Percentiles rank a stretch among this genome's conserved stretches.
Evolutionary conservation across 2,888 invertebrate genomes (phyloP).

Genomic region (Hermodice carunculata): DNA sequence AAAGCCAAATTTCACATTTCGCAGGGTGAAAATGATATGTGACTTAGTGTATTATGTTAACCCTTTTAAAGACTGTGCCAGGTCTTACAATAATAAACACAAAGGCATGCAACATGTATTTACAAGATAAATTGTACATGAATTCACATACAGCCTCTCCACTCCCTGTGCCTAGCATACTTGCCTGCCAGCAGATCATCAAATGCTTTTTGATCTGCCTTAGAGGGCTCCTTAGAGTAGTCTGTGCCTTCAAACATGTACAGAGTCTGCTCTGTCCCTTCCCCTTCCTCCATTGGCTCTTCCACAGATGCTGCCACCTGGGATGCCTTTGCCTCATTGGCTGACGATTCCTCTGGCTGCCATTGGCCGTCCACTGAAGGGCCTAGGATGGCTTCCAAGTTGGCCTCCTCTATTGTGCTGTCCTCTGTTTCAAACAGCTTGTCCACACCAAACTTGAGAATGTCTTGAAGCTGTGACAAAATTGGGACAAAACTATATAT

Average conservation of each 20-base stretch:
- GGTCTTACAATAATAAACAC: not conserved
- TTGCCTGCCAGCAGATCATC: conserved; percentile 58
- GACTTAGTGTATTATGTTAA: not conserved
- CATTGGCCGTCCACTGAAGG: conserved; percentile 55
- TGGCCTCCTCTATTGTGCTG: conserved; percentile 47
- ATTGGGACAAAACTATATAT: too few relatives aligned
- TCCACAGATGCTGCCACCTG: conserved; percentile 14
- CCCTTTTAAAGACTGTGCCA: not conserved
- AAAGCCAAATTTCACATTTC: too few relatives aligned
- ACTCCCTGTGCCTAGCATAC: not conserved
- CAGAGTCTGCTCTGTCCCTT: conserved; percentile 54
- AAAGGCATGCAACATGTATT: not conserved
- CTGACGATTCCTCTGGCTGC: conserved; percentile 43
- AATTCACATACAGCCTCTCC: not conserved
- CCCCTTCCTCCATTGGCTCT: conserved; percentile 18
- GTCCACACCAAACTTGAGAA: conserved; percentile 68
- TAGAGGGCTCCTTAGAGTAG: conserved; percentile 61
- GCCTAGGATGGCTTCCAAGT: conserved; percentile 62
- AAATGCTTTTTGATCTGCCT: conserved; percentile 60
- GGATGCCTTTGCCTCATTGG: not conserved
- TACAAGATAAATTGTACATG: not conserved
- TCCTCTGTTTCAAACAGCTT: conserved; percentile 58
- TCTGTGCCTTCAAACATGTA: conserved; percentile 69
- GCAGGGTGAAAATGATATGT: too few relatives aligned
- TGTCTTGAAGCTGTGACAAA: conserved; percentile 60